A percentile compares a stretch with the other conserved stretches of the same genome.
These are phyloP conservation scores for Pocota personata DNA, from an alignment of 2,888 invertebrate species.

Conservation along the genomic window DNA sequence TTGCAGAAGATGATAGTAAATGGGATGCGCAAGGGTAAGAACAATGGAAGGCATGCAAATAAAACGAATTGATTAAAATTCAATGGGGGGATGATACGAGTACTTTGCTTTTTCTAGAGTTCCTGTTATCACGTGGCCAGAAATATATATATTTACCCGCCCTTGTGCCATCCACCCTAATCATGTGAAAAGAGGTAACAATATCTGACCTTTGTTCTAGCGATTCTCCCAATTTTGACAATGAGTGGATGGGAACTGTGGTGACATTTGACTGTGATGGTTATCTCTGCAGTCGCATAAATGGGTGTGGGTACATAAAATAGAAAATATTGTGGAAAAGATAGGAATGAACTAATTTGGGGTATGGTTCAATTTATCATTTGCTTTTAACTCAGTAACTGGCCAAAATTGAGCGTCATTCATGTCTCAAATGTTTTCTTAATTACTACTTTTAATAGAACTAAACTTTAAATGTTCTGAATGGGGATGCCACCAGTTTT, in stretches of 20 bases:
- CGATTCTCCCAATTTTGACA: neutral
- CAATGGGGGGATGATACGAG: slow-evolving; percentile 76
- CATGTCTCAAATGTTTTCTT: neutral
- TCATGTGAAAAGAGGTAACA: neutral
- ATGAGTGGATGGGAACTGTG: slow-evolving; percentile 25
- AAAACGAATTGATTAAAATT: slow-evolving; percentile 82
- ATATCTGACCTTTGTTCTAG: slow-evolving; percentile 36
- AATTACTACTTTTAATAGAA: too few relatives aligned
- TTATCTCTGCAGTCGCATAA: slow-evolving; percentile 14
- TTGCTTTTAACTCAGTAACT: neutral
- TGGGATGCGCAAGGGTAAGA: slow-evolving; percentile 24
- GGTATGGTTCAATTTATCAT: neutral
- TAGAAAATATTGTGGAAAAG: neutral
- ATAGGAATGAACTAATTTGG: neutral
- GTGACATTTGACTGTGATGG: slow-evolving; percentile 51
- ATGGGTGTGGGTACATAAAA: slow-evolving; percentile 36
- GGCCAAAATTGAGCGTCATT: neutral
- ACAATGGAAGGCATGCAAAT: slow-evolving; percentile 75
- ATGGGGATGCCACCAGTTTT: too few relatives aligned
- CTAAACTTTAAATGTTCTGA: too few relatives aligned
- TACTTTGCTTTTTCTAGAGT: neutral
- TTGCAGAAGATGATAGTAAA: neutral
- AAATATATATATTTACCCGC: slow-evolving; percentile 25
- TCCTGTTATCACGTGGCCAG: slow-evolving; percentile 42
- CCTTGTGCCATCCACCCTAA: neutral